Base-by-base conservation (phyloP, 2,113 vertebrate genomes). In the Galbula dea region DNA sequence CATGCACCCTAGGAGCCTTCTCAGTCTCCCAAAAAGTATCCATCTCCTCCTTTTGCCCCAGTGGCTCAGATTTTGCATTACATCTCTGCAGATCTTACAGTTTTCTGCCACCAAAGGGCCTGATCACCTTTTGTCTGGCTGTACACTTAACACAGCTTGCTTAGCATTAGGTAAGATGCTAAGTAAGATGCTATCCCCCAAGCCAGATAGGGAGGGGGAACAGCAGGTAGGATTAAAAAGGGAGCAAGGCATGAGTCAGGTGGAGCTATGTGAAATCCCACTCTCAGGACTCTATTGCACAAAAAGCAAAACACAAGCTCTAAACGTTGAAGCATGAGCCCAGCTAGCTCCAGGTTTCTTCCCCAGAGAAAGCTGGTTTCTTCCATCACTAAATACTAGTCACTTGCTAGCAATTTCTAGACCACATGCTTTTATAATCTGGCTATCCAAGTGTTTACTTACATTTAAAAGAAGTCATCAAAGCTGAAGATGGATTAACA, bases 391-490 rank as follows among this genome's bases (percentile, higher is more conserved):
- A 74, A 71, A 85, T 61, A 61, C 7, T 29, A 66, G 29, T 9
- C n/a, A 80, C 17, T 69, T 90, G 62, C 66, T 30, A 83, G 23
- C 4, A 48, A 48, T 68, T 84, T 62, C 52, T 24, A 34, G 29
- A 67, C 14, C 14, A 43, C 5, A 3, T 15, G 17, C 26, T 76
- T 39, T 27, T 20, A 59, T 51, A 29, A 79, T 30, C 23, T 66
- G 26, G 4, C 41, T 52, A 83, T 75, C 34, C 62, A 90, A 75
- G 75, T 29, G 71, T 27, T 51, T 91, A 97, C 97, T 98, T 97
- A 99, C 99, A 97, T 97, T 97, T 99, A 96, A 99, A 99, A 80
- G 98, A 97, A 1, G 97, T 37, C 77, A 98, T 96, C 89, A 99
- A 94, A 39, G 98, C 93, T 18, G 98, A 99, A 62, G 98, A 98